Conservation (phyloP, 2,888 invertebrate species). For the Teinopalpus imperialis region DNA sequence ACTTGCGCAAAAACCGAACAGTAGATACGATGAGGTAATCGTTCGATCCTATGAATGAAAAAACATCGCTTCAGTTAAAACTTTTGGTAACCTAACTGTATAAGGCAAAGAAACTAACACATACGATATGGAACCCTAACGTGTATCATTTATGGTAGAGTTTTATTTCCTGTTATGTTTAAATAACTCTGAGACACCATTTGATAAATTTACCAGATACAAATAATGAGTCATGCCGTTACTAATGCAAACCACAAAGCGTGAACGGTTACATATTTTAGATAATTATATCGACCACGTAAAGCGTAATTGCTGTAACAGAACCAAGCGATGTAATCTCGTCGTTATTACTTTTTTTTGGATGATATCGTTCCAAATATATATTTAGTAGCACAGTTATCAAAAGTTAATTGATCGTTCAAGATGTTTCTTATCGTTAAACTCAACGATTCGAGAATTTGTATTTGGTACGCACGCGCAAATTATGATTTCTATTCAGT, state of each 20-base stretch:
- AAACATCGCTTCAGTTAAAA: conserved; percentile 42
- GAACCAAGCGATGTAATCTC: background rate
- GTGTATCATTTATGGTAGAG: background rate
- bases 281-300: conserved; percentile 7
- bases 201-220: conserved; percentile 48
- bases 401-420: no score
- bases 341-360: no score
- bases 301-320: conserved; percentile 9
- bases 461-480: no score
- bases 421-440: no score
- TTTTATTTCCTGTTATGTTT: background rate
- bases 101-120: conserved; percentile 22
- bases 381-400: no score
- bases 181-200: conserved; percentile 30
- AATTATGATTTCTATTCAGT: no score
- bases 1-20: conserved; percentile 47
- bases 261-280: conserved; percentile 36
- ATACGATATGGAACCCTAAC: conserved; percentile 6
- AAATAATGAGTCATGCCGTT: conserved; percentile 53
- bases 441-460: no score
- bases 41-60: conserved; percentile 60
- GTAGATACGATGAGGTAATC: conserved; percentile 64
- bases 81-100: conserved; percentile 47
- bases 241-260: conserved; percentile 49
- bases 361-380: no score